Conservation (phyloP, 2,797 vertebrate species). For the Centroberyx gerrardi region DNA sequence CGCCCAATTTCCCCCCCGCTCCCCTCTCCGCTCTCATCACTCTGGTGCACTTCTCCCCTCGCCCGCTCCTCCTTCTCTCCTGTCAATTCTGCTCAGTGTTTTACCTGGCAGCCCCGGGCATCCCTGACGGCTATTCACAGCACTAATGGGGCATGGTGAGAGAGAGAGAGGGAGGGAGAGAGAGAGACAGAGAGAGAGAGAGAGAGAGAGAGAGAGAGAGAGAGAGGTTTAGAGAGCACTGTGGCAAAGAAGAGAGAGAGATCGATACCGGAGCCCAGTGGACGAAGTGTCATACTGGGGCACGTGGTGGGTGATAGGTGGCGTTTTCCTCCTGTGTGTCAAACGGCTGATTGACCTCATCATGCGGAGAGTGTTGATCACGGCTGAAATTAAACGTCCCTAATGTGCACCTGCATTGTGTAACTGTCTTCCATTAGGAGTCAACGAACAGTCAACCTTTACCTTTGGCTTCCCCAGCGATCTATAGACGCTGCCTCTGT, state of each 20-base stretch:
- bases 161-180: neutral
- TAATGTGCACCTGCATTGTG: no score
- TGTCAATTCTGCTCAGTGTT: constrained; percentile 64
- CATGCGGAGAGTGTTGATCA: constrained; percentile 2
- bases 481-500: neutral
- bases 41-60: constrained; percentile 22
- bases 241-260: constrained; percentile 23
- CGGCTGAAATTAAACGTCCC: no score
- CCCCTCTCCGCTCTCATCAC: constrained; percentile 37
- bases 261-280: constrained; percentile 47
- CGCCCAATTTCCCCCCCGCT: constrained; percentile 29
- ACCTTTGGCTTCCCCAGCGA: constrained; percentile 7
- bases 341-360: constrained; percentile 2
- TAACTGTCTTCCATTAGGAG: no score
- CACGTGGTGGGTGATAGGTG: constrained; percentile 22
- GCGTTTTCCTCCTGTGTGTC: constrained; percentile 31
- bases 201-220: constrained; percentile 30
- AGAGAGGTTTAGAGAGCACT: constrained; percentile 36
- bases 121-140: constrained; percentile 68
- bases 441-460: neutral
- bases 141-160: constrained; percentile 67
- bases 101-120: constrained; percentile 58
- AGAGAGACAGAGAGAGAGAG: neutral
- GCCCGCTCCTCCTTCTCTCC: constrained; percentile 40
- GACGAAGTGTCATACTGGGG: constrained; percentile 23